Evolutionary conservation across 2,797 vertebrate species (phyloP).

Genomic region (Argentina silus): DNA sequence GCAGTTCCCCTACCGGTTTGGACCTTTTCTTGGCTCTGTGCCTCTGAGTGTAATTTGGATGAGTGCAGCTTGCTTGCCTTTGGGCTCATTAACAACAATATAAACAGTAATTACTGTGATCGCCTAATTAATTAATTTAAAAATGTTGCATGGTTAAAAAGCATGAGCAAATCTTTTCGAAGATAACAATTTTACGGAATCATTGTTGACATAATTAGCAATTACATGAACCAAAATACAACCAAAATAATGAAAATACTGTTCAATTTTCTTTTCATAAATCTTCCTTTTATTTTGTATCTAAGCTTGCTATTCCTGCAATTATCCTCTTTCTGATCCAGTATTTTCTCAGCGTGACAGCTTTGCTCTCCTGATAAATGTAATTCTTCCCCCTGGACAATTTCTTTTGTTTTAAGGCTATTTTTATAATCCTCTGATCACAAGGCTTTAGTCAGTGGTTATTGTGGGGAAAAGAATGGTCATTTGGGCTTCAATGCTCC

Average conservation of each 20-base stretch:
- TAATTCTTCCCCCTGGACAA: conserved; percentile 66
- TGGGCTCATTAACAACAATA: conserved; percentile 87
- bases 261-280: conserved; percentile 46
- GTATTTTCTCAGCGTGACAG: conserved; percentile 49
- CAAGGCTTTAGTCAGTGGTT: conserved; percentile 42
- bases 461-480: conserved; percentile 61
- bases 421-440: conserved; percentile 58
- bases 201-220: conserved; percentile 78
- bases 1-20: conserved; percentile 59
- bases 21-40: conserved; percentile 79
- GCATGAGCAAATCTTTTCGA: conserved; percentile 72
- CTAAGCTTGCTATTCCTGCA: conserved; percentile 55
- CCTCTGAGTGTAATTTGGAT: conserved; percentile 83
- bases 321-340: conserved; percentile 68
- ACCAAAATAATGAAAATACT: conserved; percentile 68
- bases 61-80: conserved; percentile 84
- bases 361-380: conserved; percentile 65
- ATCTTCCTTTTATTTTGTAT: conserved; percentile 40
- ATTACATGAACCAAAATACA: conserved; percentile 73
- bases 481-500: conserved; percentile 59
- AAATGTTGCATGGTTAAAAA: conserved; percentile 75
- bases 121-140: conserved; percentile 85
- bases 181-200: conserved; percentile 77
- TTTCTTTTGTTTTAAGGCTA: conserved; percentile 67
- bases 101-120: conserved; percentile 88